These are phyloP conservation scores for Eptesicus fuscus DNA, from an alignment of 2,113 vertebrate genomes.

Conservation along the genomic window DNA sequence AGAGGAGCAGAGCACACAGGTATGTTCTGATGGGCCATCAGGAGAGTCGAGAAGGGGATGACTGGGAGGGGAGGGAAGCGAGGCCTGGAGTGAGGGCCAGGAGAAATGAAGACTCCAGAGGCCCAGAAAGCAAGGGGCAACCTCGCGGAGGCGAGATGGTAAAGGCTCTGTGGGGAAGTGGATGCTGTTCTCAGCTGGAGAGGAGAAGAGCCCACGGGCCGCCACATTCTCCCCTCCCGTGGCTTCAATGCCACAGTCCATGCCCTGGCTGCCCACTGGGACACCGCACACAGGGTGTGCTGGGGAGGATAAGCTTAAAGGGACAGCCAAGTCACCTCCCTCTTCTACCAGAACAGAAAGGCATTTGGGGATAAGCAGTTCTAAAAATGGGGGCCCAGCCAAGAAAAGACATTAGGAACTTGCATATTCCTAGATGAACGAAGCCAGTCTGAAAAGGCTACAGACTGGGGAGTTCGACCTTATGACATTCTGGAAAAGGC, in stretches of 20 bases:
- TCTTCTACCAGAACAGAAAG: not conserved
- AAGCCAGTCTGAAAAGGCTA: not conserved
- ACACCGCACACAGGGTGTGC: not conserved
- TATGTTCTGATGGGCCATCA: not conserved
- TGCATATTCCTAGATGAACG: no score
- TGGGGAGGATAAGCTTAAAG: not conserved
- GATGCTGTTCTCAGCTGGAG: not conserved
- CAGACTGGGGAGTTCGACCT: accelerated
- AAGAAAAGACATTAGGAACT: not conserved
- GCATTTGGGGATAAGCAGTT: not conserved
- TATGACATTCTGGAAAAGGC: not conserved
- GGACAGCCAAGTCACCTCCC: not conserved
- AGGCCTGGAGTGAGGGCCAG: not conserved
- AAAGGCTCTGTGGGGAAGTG: accelerated
- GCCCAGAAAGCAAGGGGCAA: not conserved
- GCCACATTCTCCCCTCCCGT: not conserved
- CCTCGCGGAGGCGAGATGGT: accelerated
- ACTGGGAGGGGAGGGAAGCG: not conserved
- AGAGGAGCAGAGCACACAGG: not conserved
- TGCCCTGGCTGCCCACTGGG: not conserved
- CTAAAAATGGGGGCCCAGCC: not conserved
- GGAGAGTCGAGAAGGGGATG: accelerated
- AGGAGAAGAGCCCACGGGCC: accelerated
- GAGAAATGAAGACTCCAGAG: not conserved
- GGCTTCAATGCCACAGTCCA: not conserved